Base-by-base conservation (phyloP, 2,113 vertebrate species). In the Mobula hypostoma region DNA sequence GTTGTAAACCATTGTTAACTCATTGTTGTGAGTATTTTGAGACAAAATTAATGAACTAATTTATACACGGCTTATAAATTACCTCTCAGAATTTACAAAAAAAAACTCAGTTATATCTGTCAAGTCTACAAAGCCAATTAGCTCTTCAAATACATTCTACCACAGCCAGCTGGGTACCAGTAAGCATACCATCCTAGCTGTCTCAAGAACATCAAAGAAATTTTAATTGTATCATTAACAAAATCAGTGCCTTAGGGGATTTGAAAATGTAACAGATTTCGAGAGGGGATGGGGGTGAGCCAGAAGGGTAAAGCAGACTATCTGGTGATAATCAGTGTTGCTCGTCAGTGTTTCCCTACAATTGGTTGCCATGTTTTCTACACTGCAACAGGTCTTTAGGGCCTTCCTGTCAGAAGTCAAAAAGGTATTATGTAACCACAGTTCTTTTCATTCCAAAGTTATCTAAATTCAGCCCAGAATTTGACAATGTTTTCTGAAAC, bases 121-220 rank as follows among this genome's bases (percentile, higher is more conserved):
- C 94, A 94, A 63, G 29, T 79, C 61, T 21, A 29, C 8, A n/a
- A 94, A 92, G 76, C 85, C 32, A 94, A 91, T 92, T 94, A 92
- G 94, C 63, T 61, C 48, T 56, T 8, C 82, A 82, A 94, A 61
- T 63, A 58, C 56, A 56, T 70, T 24, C 66, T 78, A 36, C 68
- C 68, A 94, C 68, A 77, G 56, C 72, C 72, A 88, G 29, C 56
- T 78, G 32, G 7, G 36, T 61, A n/a, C 15, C 74, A 94, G 56
- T 76, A 92, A 87, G 72, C 87, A 92, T 15, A 72, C 56, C 85
- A 94, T 61, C 94, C 24, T 68, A 74, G n/a, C 78, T 94, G 29
- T 78, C 21, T 56, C 24, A 66, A 24, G 58, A 12, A 32, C 94
- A 91, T 61, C 78, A 77, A 14, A 32, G 76, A 36, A 27, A 27